phyloP scores from a whole-genome alignment of 2,888 invertebrate species.

The Pseudococcus jackbeardsleyi region DNA sequence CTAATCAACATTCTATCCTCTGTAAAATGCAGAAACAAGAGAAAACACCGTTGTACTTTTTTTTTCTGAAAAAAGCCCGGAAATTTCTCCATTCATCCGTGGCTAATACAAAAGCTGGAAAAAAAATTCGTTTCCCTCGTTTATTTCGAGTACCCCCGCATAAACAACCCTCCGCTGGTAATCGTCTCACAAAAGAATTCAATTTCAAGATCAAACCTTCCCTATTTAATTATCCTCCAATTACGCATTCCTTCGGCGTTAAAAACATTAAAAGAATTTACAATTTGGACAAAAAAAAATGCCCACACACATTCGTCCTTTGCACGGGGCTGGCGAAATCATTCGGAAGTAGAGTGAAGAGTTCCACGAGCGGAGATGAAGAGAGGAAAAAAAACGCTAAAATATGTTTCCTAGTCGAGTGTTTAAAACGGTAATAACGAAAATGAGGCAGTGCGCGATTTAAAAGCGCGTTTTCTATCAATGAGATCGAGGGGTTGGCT shows the following conservation, averaged over 20 bases:
- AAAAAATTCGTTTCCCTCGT: constrained; percentile 17
- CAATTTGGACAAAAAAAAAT: neutral
- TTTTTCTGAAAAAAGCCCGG: neutral
- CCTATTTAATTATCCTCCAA: constrained; percentile 42
- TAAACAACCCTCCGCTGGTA: neutral
- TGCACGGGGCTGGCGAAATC: neutral
- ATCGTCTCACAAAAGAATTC: constrained; percentile 45
- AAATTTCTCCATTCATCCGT: constrained; percentile 25
- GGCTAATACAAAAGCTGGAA: neutral
- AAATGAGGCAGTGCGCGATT: constrained; percentile 62
- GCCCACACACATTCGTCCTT: neutral
- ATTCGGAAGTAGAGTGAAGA: neutral
- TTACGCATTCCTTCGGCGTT: constrained; percentile 42
- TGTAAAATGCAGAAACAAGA: neutral
- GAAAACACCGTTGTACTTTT: neutral
- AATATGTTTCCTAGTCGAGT: constrained; percentile 62
- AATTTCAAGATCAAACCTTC: constrained; percentile 42
- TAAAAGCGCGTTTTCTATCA: constrained; percentile 61
- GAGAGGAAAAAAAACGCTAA: constrained; percentile 41
- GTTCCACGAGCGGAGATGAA: neutral
- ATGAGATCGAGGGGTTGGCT: constrained; percentile 62
- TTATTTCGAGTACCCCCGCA: neutral
- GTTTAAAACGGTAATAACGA: constrained; percentile 63
- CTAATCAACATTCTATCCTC: constrained; percentile 2
- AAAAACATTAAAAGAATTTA: constrained; percentile 47